Evolutionary conservation across 2,113 vertebrate species (phyloP), one percentile per base, ranked within the genome.

Genomic region (Oncorhynchus tshawytscha): DNA sequence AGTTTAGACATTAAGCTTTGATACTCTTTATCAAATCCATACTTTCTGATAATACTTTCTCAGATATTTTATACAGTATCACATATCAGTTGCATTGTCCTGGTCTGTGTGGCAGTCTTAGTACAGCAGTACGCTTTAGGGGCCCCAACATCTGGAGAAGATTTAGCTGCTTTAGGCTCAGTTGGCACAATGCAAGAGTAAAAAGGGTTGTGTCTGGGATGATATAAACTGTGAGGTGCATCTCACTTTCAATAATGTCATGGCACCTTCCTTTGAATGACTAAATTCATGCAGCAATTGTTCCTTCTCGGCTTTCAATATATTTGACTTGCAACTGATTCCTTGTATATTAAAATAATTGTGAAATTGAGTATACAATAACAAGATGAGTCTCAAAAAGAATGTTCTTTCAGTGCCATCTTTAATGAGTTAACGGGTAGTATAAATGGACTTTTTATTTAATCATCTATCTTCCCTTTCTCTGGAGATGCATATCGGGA

Each of bases 121-220:
- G 16, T 54, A 18, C 13, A 54, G 51, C 0, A 3, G 16, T 54
- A 54, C 16, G 51, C 5, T 54, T 54, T 18, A 54, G 51, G 51
- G 51, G 12, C 51, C 51, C 12, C 39, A 12, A 45, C 39, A 45
- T 54, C 51, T 54, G 51, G 15, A 54, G 15, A 54, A 16, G 51
- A 49, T 75, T 74, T 48, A 71, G 78, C 51, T 71, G 66, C 70
- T 71, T 82, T 74, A 62, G 20, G 67, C 22, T 25, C 20, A 68
- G 77, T 85, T 45, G 77, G 77, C 77, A 67, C 18, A 54, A 48
- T 68, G 13, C 4, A 57, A 57, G 54, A 57, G 18, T 18, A 13
- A 57, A 18, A 57, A 57, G 16, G 12, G 11, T 18, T 57, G 51
- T 18, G 51, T 57, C 51, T 20, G 5, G 16, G 18, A 39, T 2